Evolutionary conservation across 2,113 vertebrate genomes (phyloP).

Genomic region (Chlorodrepanis virens): DNA sequence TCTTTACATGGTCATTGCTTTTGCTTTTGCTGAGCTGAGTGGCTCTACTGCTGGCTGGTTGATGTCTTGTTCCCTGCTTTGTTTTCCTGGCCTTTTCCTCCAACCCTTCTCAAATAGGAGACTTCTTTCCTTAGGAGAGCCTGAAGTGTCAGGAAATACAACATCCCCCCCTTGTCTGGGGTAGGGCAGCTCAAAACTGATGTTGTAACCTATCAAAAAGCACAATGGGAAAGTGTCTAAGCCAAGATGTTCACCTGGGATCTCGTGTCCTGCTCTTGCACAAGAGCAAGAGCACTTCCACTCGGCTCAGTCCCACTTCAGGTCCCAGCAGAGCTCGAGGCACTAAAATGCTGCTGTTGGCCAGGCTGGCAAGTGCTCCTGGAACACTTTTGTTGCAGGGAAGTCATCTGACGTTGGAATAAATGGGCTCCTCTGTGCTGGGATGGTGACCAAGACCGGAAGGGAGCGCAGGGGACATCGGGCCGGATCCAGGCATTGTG

Average conservation of each 20-base stretch:
- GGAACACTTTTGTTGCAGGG: not conserved
- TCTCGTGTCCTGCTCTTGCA: not conserved
- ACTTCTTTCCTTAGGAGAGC: not conserved
- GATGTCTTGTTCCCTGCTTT: not conserved
- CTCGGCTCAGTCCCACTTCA: not conserved
- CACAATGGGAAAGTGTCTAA: not conserved
- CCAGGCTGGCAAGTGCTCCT: slow-evolving; percentile 8
- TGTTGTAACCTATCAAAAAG: not conserved
- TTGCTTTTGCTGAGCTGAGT: not conserved
- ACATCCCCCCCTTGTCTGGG: not conserved
- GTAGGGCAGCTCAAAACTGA: not conserved
- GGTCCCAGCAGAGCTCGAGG: not conserved
- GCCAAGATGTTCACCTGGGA: not conserved
- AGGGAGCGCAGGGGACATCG: not conserved
- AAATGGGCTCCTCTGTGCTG: not conserved
- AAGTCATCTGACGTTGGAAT: not conserved
- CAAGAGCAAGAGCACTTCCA: not conserved
- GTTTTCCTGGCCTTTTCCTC: not conserved
- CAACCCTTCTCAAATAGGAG: not conserved
- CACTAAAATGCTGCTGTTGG: not conserved
- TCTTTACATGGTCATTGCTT: not conserved
- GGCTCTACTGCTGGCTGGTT: not conserved
- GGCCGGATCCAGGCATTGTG: slow-evolving; percentile 8
- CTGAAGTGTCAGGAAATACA: not conserved
- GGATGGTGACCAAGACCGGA: not conserved